Evolutionary conservation across 1,140 invertebrate genomes (phyloP), one percentile per base, ranked within the genome.

Genomic region (Drosophila subobscura): DNA sequence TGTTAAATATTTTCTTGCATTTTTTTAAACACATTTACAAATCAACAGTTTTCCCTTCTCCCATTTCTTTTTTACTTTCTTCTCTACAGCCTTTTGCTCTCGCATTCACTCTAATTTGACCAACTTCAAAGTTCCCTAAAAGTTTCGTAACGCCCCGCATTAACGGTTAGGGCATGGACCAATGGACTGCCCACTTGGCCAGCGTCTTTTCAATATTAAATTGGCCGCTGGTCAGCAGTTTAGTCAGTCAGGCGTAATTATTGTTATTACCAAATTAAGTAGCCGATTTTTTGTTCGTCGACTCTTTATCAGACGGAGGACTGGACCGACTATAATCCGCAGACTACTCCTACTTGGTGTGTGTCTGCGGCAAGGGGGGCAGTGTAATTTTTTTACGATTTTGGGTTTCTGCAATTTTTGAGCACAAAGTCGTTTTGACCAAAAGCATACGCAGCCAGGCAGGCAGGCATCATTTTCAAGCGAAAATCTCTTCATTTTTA

Each of bases 241-340:
- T 81, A 88, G 83, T 83, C 81, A 86, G 83, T 75, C 75, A 88
- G 71, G 78, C 83, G 83, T 86, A 86, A 86, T 86, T 86, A 86
- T 86, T 86, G 83, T 86, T 86, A 86, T 86, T 86, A 88, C 83
- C 83, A 86, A 86, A 86, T 86, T 86, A 86, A 86, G 83, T 79
- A 86, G 83, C 83, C 83, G 88, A 83, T 86, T 83, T 86, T 86
- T 81, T 86, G 44, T n/a, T 74, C 53, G 51, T 47, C 57, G 54
- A 63, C 73, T 77, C 54, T 86, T 84, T 85, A 85, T 79, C 79
- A 74, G 78, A 56, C 66, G 52, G 47, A 74, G 55, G 60, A 66
- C 76, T 25, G 70, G 25, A 27, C 25, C 53, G 59, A 54, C 58
- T 60, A 40, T 80, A 85, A 86, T 86, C 77, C 77, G 81, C 64